Base-by-base conservation (phyloP, 2,797 vertebrate species). In the Notamacropus eugenii region DNA sequence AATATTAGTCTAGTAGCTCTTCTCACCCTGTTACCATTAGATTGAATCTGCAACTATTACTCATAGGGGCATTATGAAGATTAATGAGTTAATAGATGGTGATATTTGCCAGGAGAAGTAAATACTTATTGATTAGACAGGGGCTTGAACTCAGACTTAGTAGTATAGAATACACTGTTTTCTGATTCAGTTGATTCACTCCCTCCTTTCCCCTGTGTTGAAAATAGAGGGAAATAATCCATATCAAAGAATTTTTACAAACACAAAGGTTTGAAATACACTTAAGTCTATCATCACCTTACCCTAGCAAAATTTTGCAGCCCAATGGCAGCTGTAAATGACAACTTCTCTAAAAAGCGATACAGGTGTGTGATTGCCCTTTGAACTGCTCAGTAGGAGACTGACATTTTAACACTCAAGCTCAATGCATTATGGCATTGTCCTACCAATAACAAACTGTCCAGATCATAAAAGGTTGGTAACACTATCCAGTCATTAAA, bases 351-450 rank as follows among this genome's bases (percentile, higher is more conserved):
- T 56, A 55, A 8, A 82, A 74, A 27, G 96, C 54, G 62, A 96
- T 92, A 19, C 14, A 93, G n/a, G 29, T 90, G 56, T 90, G 50
- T 59, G 55, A 27, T 74, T 91, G 50, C 28, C 94, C 90, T 5
- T 59, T 95, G 55, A 58, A 93, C 1, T 55, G 16, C 95, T 94
- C 54, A 34, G 91, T n/a, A 55, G 59, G 93, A 97, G 95, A 91
- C 91, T 93, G 94, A 96, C 93, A 95, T 97, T 96, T 97, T 90
- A 95, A 59, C 92, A 94, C 55, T 97, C 92, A 96, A 93, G 93
- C 95, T 93, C 95, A 96, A 1, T 50, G 90, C 34, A 95, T 46
- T 55, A 67, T 56, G 57, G 40, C 58, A 56, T 92, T 98, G 58
- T 62, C 97, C 97, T 90, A 96, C n/a, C 92, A 34, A 94, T 40